A percentile compares a stretch with the other conserved stretches of the same genome.
Evolutionary conservation across 2,113 vertebrate species (phyloP).

Genomic region (cat (Felis catus)): F.catus_Fca126_mat1.0 CM031412.1:231467001-231467500

Average conservation of each 20-base stretch:
- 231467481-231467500: neutral
- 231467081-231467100: too few relatives aligned
- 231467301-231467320: neutral
- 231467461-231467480: neutral
- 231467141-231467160: too few relatives aligned
- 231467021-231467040: too few relatives aligned
- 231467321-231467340: neutral
- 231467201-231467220: neutral
- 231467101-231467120: too few relatives aligned
- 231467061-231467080: too few relatives aligned
- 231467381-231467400: neutral
- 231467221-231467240: neutral
- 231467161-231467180: too few relatives aligned
- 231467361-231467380: neutral
- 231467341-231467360: neutral
- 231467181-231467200: neutral
- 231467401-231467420: neutral
- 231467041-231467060: too few relatives aligned
- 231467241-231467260: neutral
- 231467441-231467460: neutral
- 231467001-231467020: too few relatives aligned
- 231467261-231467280: neutral
- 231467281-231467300: neutral
- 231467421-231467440: constrained; percentile 9
- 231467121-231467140: too few relatives aligned